phyloP scores from a whole-genome alignment of 2,797 vertebrate genomes.

The Parauchenoglanis ngamensis region DNA sequence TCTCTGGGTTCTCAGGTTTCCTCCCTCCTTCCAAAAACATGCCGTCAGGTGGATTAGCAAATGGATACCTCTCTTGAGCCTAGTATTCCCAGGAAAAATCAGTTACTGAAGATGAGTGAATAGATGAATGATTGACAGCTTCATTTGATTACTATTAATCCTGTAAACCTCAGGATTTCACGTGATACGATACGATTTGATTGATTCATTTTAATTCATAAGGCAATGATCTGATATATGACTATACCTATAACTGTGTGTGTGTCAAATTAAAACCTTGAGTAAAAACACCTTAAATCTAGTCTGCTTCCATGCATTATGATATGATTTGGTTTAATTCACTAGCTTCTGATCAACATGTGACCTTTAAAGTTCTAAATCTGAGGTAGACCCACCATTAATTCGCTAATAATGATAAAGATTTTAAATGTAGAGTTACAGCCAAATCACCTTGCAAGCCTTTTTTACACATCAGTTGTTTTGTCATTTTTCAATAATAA shows the following conservation, averaged over 20 bases:
- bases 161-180: not conserved
- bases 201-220: not conserved
- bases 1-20: slow-evolving; percentile 26
- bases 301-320: not conserved
- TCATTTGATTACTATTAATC: not conserved
- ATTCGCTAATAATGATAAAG: not conserved
- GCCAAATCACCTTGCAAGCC: not conserved
- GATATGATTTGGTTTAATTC: not conserved
- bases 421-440: not conserved
- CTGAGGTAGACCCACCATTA: not conserved
- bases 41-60: not conserved
- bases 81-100: not conserved
- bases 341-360: not conserved
- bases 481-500: not conserved
- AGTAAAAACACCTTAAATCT: no score
- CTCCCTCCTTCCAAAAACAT: not conserved
- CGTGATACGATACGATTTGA: not conserved
- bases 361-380: not conserved
- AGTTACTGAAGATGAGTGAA: not conserved
- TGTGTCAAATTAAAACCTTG: no score
- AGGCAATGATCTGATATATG: not conserved
- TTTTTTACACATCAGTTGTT: not conserved
- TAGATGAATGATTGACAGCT: not conserved
- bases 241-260: not conserved
- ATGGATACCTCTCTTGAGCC: not conserved